Evolutionary conservation across 2,888 invertebrate genomes (phyloP).

Genomic region (Sepiola atlantica): DNA sequence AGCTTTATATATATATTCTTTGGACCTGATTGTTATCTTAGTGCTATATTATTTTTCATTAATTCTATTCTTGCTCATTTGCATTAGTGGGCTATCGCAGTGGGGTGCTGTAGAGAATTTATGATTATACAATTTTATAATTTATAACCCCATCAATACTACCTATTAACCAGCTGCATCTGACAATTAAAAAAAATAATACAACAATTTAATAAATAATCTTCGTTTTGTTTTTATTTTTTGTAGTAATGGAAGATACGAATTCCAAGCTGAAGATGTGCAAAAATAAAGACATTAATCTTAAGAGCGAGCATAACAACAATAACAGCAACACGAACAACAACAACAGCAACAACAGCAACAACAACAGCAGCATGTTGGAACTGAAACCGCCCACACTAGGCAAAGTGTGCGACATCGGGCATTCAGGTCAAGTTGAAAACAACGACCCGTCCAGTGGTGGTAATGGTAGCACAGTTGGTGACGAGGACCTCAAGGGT

Average conservation of each 20-base stretch:
- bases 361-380: slow-evolving; percentile 4
- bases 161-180: no score
- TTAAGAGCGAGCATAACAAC: neutral
- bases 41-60: no score
- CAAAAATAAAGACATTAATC: neutral
- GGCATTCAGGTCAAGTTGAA: neutral
- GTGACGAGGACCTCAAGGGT: slow-evolving; percentile 44
- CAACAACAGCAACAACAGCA: neutral
- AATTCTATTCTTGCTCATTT: no score
- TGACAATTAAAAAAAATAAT: no score
- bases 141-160: no score
- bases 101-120: no score
- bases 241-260: neutral
- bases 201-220: no score
- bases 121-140: no score
- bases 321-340: neutral
- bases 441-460: neutral
- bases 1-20: no score
- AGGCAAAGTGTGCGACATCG: slow-evolving; percentile 35
- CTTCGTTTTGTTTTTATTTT: neutral
- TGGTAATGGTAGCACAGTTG: neutral
- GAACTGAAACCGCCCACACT: neutral
- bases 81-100: no score
- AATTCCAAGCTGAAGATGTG: slow-evolving; percentile 10
- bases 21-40: no score